Base-by-base conservation (phyloP, 1,140 invertebrate species). In the Mizuhopecten yessoensis region DNA sequence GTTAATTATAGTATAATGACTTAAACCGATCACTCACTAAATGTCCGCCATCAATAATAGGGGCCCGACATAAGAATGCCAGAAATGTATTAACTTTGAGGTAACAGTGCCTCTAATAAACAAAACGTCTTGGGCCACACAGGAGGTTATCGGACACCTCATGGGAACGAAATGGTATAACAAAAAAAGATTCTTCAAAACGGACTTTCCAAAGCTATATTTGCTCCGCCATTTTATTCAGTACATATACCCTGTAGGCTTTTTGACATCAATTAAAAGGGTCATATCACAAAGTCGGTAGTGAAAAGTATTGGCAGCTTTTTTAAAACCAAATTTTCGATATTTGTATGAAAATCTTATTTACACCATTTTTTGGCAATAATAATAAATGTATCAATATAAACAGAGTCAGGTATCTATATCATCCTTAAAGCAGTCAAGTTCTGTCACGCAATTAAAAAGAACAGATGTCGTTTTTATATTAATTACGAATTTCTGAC, bases 161-260 rank as follows among this genome's bases (percentile, higher is more conserved):
- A 75, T 75, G 57, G 0, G 57, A 75, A 29, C n/a, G 23, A 75
- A n/a, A 17, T 29, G 29, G n/a, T 3, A 29, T 75, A 7, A 75
- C 57, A 75, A 75, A n/a, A n/a, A 75, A 75, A 75, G n/a, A 75
- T 29, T 75, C 57, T 75, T 75, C 57, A 75, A 75, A 75, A 75
- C 23, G 57, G 57, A 75, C 57, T 75, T 75, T 75, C 57, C 57
- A 75, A 75, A 75, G n/a, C 23, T 75, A 75, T 75, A 75, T 75
- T 75, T 75, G 57, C 57, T 75, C 57, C 23, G 57, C 57, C 57
- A 75, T 75, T 75, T 75, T 75, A 75, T 75, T 75, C 57, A 75
- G 57, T 75, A 75, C 57, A 75, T 75, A 75, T n/a, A 75, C 57
- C 57, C 57, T 75, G 57, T 75, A 75, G 57, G 57, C 57, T 75